Percentiles rank a stretch among this genome's conserved stretches.
Evolutionary conservation across 2,888 invertebrate species (phyloP).

Genomic region (Petrophora chlorosata): DNA sequence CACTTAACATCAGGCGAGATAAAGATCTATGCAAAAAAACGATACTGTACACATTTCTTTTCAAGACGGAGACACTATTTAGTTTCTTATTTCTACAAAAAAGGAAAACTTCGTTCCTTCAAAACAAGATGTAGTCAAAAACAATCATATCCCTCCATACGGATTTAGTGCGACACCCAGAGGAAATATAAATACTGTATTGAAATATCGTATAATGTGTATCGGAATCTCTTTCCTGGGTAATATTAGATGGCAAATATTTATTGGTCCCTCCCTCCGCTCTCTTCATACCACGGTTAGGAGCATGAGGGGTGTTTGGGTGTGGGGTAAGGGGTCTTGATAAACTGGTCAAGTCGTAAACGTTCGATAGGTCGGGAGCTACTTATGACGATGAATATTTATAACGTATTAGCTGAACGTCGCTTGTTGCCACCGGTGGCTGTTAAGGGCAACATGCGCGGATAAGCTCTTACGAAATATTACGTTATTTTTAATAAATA

Average conservation of each 20-base stretch:
- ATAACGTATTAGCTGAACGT: conserved; percentile 77
- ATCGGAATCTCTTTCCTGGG: conserved; percentile 67
- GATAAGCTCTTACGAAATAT: conserved; percentile 14
- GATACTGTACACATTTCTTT: conserved; percentile 2
- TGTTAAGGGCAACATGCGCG: conserved; percentile 56
- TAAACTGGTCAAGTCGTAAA: conserved; percentile 57
- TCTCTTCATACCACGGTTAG: conserved; percentile 10
- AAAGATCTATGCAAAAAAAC: too few species aligned
- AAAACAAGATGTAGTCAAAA: conserved; percentile 26
- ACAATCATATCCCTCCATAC: conserved; percentile 50
- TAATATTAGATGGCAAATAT: conserved; percentile 54
- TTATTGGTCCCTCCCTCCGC: conserved; percentile 41
- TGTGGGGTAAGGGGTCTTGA: conserved; percentile 40
- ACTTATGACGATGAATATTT: conserved; percentile 82
- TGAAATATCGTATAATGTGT: conserved; percentile 78
- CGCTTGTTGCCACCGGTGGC: conserved; percentile 60
- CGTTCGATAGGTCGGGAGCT: conserved; percentile 75
- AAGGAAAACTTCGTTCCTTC: conserved; percentile 12
- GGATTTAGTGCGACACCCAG: conserved; percentile 58
- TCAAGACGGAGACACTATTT: background rate
- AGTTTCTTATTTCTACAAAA: background rate
- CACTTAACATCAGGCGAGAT: too few species aligned
- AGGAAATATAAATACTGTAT: conserved; percentile 78
- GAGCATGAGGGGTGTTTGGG: conserved; percentile 25
- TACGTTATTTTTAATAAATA: background rate